phyloP scores from a whole-genome alignment of 1,140 invertebrate genomes.

The Mycetomoellerius zeteki region DNA sequence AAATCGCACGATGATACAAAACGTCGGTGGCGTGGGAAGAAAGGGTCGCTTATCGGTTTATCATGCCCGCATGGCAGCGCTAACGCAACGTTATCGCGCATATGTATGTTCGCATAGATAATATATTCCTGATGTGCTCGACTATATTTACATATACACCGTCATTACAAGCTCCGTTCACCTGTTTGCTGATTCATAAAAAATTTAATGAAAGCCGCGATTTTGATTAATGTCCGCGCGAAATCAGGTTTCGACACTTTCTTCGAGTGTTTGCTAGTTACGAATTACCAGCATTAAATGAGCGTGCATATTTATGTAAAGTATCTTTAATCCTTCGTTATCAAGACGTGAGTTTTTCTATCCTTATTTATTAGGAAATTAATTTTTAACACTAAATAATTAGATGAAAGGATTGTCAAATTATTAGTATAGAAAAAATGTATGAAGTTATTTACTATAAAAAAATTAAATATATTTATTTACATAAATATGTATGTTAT shows the following conservation, averaged over 20 bases:
- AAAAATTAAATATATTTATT: too few species aligned
- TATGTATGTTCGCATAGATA: conserved; percentile 72
- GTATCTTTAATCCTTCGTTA: neutral
- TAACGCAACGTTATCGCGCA: conserved; percentile 75
- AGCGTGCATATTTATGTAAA: neutral
- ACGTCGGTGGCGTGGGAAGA: conserved; percentile 74
- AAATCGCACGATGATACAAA: conserved; percentile 53
- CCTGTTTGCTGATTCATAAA: conserved; percentile 54
- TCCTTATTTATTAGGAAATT: neutral
- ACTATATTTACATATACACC: conserved; percentile 65
- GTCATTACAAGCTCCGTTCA: conserved; percentile 65
- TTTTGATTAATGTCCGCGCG: conserved; percentile 38
- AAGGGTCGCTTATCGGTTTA: conserved; percentile 77
- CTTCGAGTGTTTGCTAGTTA: conserved; percentile 28
- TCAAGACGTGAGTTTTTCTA: neutral
- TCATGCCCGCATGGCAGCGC: conserved; percentile 75
- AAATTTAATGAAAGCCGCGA: conserved; percentile 38
- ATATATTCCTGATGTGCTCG: conserved; percentile 74
- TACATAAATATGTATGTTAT: too few species aligned
- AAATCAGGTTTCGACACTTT: conserved; percentile 29
- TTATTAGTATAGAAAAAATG: too few species aligned
- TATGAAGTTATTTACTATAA: too few species aligned
- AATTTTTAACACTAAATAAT: neutral
- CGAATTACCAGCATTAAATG: neutral
- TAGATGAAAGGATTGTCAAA: too few species aligned